Base-by-base conservation (phyloP, 2,797 vertebrate genomes). In the Anabas testudineus region DNA sequence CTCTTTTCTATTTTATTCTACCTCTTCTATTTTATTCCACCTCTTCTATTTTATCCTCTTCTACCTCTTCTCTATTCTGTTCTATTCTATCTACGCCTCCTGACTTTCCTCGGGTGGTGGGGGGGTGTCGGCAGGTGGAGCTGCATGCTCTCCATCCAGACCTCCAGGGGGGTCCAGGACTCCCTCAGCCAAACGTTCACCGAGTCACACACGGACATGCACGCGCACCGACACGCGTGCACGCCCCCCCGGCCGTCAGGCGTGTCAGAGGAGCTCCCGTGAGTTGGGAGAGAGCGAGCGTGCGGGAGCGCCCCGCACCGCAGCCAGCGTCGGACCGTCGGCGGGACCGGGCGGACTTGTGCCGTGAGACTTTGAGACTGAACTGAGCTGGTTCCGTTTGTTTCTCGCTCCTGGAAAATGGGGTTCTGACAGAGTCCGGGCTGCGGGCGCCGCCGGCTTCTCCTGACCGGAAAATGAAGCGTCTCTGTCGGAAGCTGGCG, bases 381-480 rank as follows among this genome's bases (percentile, higher is more conserved):
- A 12, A 2, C 1, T 19, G 18, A 12, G 60, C 2, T 59, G 58
- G 9, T 69, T 68, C 42, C 58, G 53, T 52, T 32, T 65, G 55
- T 55, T n/a, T 28, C 19, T 19, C 14, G 53, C 26, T 26, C 51
- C 32, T 60, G 0, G 49, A 30, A 52, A 16, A 89, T 89, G 88
- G 39, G 57, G 2, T 56, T 80, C 37, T 89, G 85, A 88, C 85
- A 26, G 71, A 19, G 26, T 61, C 53, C 45, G 67, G 66, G 78
- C 81, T 77, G 79, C 82, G 80, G 78, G 84, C 82, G 83, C 86
- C 88, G 81, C 83, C 86, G 83, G 82, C 78, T 87, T 72, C 87
- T 83, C 87, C 79, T 60, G 71, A 30, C 34, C 84, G 76, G 49
- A 78, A 57, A 54, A 92, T 91, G 91, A 92, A 89, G 90, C 87